Percentiles rank a stretch among this genome's conserved stretches.
phyloP scores from a whole-genome alignment of 2,113 vertebrate species.

The Amphiprion ocellaris region DNA sequence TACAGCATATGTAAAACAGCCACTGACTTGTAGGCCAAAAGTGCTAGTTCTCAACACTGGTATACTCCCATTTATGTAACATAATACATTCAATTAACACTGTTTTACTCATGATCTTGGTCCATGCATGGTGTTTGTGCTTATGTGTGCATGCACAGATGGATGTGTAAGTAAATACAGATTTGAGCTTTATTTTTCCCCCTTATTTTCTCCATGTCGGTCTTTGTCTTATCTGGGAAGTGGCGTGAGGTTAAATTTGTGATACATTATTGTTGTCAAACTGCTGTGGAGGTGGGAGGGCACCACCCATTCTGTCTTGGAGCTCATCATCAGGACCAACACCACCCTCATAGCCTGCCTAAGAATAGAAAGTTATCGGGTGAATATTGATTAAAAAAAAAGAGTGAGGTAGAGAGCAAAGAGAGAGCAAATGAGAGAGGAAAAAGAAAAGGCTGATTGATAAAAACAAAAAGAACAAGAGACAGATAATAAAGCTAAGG shows the following conservation, averaged over 20 bases:
- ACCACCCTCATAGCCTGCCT: not conserved
- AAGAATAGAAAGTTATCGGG: conserved; percentile 7
- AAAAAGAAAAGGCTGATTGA: conserved; percentile 4
- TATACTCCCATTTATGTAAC: not conserved
- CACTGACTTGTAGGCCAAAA: not conserved
- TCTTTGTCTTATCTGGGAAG: conserved; percentile 21
- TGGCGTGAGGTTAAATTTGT: not conserved
- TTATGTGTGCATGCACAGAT: not conserved
- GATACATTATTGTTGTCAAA: conserved; percentile 29
- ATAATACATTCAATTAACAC: conserved; percentile 1
- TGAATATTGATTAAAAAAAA: not conserved
- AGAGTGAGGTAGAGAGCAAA: not conserved
- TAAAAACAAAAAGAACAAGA: conserved; percentile 3
- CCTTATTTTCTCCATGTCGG: not conserved
- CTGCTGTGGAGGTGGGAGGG: conserved; percentile 16
- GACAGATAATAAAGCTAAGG: not conserved
- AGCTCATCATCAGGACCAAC: conserved; percentile 27
- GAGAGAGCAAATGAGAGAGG: not conserved
- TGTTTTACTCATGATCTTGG: not conserved
- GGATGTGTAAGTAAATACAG: not conserved
- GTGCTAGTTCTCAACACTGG: not conserved
- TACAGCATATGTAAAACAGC: conserved; percentile 35
- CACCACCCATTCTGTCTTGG: not conserved
- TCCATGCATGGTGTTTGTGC: not conserved
- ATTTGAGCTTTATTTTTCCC: not conserved